Evolutionary conservation across 2,113 vertebrate species (phyloP), one percentile per base, ranked within the genome.

Genomic region (Nothobranchius furzeri): DNA sequence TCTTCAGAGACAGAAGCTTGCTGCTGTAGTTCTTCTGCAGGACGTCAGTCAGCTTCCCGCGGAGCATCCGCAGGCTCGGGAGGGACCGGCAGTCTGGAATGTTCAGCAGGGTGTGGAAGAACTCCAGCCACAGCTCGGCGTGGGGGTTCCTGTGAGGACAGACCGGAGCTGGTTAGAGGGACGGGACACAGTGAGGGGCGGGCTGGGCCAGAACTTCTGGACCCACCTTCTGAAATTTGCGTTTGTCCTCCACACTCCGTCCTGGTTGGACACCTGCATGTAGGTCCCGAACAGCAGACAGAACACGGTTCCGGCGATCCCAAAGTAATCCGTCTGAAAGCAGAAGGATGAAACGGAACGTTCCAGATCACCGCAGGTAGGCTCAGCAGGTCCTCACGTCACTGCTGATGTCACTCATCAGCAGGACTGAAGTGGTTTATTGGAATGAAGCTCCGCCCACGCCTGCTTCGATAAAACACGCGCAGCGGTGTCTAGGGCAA

Each of bases 221-320:
- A 4, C 69, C 60, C 12, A 96, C 97, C 98, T 94, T 87, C 93
- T 94, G 49, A 98, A 99, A 11, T 75, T 42, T 0, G 90, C 93
- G 6, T 93, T 94, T 0, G 95, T 94, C 74, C 89, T 98, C 96
- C 97, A 99, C 46, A 93, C 17, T 0, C 95, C 95, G 0, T 87
- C 85, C 13, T 96, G 94, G 0, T 93, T 83, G 51, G 76, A 92
- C 25, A 98, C 93, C 80, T 92, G 89, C 96, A 99, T 98, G 90
- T 99, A 99, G 0, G 91, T 94, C 12, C 98, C 98, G 0, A 98
- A 97, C 58, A 99, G 89, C 94, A 99, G 88, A 82, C 96, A 99
- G 91, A 95, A 90, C 1, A 97, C 87, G 0, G 97, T 98, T n/a
- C 94, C 96, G 0, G 96, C 96, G 0, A 98, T 78, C 1, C 97